Base-by-base conservation (phyloP, 1,140 invertebrate genomes). In the Pseudomyrmex sp. region DNA sequence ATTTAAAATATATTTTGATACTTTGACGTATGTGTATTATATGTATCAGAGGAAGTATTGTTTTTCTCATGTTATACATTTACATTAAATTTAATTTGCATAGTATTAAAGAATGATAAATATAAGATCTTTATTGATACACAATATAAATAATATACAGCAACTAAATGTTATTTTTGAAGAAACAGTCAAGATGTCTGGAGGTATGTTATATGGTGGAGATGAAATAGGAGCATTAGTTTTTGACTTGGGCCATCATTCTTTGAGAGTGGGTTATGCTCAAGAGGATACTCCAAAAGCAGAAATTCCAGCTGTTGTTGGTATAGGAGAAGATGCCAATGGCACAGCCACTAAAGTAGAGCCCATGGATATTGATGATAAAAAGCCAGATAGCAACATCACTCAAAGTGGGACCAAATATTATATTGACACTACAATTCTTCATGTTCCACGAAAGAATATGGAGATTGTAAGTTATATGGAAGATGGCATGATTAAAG, bases 191-290 rank as follows among this genome's bases (percentile, higher is more conserved):
- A 88, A 84, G 7, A 89, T 89, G 88, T 89, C 88, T 70, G 88
- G 87, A 0, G 88, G 88, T 23, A 98, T 98, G 97, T 91, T 98
- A 54, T 98, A 98, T 89, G 97, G 97, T 35, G 97, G 97, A 44
- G 99, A 99, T 95, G 99, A 99, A 94, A 99, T 99, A 87, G 99
- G 99, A 15, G 99, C 99, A 0, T 93, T 99, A 75, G 99, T 99
- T 12, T 99, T 99, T 93, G 99, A 99, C 94, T 96, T 98, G 62
- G 99, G 98, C 0, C 98, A 98, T 90, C 97, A 98, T 93, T 98
- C 98, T 1, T 93, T 98, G 50, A 94, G 97, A 83, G 97, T 97
- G 23, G 98, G 98, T 26, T 98, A 97, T 96, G 97, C 97, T 20
- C 97, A 98, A 77, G 98, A 98, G 94, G 98, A 98, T 92, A 96